phyloP scores from a whole-genome alignment of 2,797 vertebrate species.

The Schizopygopsis malacanthus region DNA sequence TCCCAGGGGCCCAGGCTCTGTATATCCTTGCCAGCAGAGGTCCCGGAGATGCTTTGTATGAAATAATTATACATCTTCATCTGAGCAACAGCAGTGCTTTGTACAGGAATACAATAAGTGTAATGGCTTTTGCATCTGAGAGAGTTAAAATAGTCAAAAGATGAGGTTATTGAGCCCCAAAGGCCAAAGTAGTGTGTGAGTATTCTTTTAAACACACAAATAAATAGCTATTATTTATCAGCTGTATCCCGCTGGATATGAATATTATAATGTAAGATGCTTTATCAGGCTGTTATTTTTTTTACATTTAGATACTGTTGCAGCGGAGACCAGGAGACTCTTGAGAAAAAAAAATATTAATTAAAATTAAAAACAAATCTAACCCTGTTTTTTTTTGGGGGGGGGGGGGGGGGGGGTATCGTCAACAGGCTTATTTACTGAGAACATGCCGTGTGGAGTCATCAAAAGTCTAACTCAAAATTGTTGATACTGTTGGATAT shows the following conservation, averaged over 20 bases:
- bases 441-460: too few species aligned
- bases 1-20: too few species aligned
- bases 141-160: neutral
- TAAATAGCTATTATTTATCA: neutral
- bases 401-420: too few species aligned
- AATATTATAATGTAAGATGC: neutral
- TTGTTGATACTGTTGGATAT: too few species aligned
- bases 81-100: neutral
- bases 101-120: neutral
- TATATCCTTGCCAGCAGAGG: neutral
- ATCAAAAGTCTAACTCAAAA: too few species aligned
- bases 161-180: neutral
- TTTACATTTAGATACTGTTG: neutral
- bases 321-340: too few species aligned
- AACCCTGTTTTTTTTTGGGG: too few species aligned
- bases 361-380: too few species aligned
- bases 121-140: neutral
- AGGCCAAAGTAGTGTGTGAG: neutral
- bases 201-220: neutral
- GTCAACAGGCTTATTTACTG: too few species aligned
- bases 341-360: too few species aligned
- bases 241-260: neutral
- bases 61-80: neutral
- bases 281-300: neutral
- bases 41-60: too few species aligned